These are phyloP conservation scores for Apotomis turbidana DNA, from an alignment of 2,888 invertebrate species.

Conservation along the genomic window DNA sequence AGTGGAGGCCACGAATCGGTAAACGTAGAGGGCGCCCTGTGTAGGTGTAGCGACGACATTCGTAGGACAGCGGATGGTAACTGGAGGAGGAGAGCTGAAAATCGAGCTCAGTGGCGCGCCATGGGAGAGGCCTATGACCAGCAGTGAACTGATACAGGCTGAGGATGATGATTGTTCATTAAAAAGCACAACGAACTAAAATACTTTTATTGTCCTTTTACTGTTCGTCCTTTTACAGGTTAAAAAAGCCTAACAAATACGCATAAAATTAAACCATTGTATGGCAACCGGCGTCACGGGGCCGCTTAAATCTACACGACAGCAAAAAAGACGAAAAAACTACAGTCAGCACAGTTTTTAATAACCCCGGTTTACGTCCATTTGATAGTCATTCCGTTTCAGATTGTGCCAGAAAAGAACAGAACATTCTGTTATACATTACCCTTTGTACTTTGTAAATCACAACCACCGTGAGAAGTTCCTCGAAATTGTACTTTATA, in stretches of 20 bases:
- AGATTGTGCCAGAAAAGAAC: slow-evolving; percentile 33
- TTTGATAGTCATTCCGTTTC: slow-evolving; percentile 40
- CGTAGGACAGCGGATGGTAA: no score
- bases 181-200: no score
- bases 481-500: background rate
- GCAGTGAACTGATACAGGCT: no score
- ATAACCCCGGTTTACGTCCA: slow-evolving; percentile 42
- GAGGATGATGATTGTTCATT: no score
- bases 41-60: no score
- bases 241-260: background rate
- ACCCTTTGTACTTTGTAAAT: background rate
- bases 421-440: slow-evolving; percentile 27
- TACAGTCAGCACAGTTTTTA: slow-evolving; percentile 43
- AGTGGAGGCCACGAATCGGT: no score
- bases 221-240: no score
- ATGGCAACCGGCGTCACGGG: slow-evolving; percentile 28
- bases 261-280: slow-evolving; percentile 6
- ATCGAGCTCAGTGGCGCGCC: no score
- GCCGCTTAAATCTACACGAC: slow-evolving; percentile 20
- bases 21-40: no score
- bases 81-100: no score
- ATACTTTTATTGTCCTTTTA: no score
- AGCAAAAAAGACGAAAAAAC: slow-evolving; percentile 33
- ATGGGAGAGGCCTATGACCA: no score
- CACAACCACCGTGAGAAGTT: background rate